Evolutionary conservation across 2,113 vertebrate genomes (phyloP), one percentile per base, ranked within the genome.

Genomic region (Passer domesticus): DNA sequence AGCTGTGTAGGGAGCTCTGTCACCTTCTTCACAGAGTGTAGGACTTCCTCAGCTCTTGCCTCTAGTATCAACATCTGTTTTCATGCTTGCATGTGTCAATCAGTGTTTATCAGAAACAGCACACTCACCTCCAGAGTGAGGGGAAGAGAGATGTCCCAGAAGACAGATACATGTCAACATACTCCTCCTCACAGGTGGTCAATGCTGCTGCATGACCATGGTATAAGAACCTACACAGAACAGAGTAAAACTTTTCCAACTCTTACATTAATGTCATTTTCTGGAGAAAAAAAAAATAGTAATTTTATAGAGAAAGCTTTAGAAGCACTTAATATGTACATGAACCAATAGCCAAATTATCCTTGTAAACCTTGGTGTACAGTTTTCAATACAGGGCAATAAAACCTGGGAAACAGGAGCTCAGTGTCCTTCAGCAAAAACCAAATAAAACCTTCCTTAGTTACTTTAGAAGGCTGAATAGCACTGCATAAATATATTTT

Each of bases 391-490:
- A 30, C 2, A 43, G 19, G 58, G 50, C n/a, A 50, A 84, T 94
- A 91, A 93, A 95, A 78, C 11, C 47, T 35, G 58, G 56, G 77
- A 93, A 95, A 83, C 25, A 84, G 75, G 37, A 92, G 62, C 41
- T 74, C 39, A 47, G 50, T 77, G 50, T 91, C 73, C 73, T 87
- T 87, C 76, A 89, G 66, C 8, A 70, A 82, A 86, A 94, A 69
- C 2, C 59, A 78, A 92, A 87, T 56, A 90, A 94, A 95, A 75
- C 52, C 24, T 66, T 41, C 28, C 70, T 33, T 64, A 70, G 63
- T 79, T 94, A 89, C 82, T 95, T 95, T 70, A 92, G 87, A 95
- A 96, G 82, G 37, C 30, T 79, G 73, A 87, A 94, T 47, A 75
- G 44, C 74, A 25, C 49, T 66, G 21, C 62, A 73, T 80, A 94